Evolutionary conservation across 2,888 invertebrate genomes (phyloP), one percentile per base, ranked within the genome.

Genomic region (Magallana nippona): DNA sequence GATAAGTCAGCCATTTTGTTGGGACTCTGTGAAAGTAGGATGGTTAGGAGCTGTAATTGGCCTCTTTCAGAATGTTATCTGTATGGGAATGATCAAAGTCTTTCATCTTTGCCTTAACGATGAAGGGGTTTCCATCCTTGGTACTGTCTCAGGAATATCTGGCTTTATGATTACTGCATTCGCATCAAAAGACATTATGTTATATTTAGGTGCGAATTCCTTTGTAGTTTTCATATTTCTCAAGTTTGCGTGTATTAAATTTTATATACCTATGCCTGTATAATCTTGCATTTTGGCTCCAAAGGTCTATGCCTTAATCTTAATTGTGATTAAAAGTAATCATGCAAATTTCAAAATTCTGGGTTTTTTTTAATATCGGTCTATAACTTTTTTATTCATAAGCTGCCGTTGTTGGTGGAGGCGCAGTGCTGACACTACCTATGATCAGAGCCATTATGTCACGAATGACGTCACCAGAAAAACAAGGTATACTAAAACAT

Each of bases 1-100:
- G 63, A 58, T 90, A 27, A 88, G 88, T 56, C 62, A 83, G 17
- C 90, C 90, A 55, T 87, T 89, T 83, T 90, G 90, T 81, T 90
- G 90, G 90, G 79, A 85, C 10, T 63, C 89, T 0, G 87, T 85
- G n/a, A 86, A 86, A 55, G 86, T 90, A 13, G 90, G 89, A 8
- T 87, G 83, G 85, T 89, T 57, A 55, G 79, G 78, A 22, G 71
- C 84, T 2, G 27, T 83, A 2, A n/a, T 55, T 55, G n/a, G n/a
- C n/a, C 55, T 79, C 19, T 58, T 60, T 13, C 83, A 79, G 10
- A 79, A 63, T 1, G 17, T 89, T 1, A n/a, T 86, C n/a, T 89
- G 86, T 1, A 77, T 89, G 22, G 84, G 71, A 19, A 78, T 86
- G 1, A 83, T 86, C 10, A 86, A 84, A 77, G 11, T 88, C 0